Evolutionary conservation across 2,797 vertebrate species (phyloP).

Genomic region (Gambelia wislizenii): DNA sequence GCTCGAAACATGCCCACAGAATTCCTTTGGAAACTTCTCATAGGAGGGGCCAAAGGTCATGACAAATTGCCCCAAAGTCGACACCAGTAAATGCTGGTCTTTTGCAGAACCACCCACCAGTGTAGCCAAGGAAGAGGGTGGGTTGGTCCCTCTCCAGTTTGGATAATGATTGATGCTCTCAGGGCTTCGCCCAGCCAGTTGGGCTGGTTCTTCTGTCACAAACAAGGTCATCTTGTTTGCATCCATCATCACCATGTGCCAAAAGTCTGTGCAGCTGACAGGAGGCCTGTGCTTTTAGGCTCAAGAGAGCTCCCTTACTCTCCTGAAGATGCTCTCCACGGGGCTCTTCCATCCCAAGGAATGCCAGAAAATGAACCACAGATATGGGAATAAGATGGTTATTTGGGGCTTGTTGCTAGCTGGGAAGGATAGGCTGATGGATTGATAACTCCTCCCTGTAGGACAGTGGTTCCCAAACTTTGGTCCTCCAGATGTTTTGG

Average conservation of each 20-base stretch:
- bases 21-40: neutral
- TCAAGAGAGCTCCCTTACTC: neutral
- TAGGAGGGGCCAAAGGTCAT: neutral
- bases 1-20: neutral
- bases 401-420: neutral
- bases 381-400: neutral
- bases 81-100: neutral
- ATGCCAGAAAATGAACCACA: neutral
- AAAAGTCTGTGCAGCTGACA: neutral
- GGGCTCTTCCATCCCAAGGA: neutral
- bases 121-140: neutral
- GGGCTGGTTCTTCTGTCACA: conserved; percentile 20
- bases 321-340: neutral
- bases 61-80: neutral
- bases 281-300: too few relatives aligned
- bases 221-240: neutral
- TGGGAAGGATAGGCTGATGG: neutral
- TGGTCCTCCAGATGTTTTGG: too few relatives aligned
- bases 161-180: neutral
- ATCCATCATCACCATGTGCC: too few relatives aligned
- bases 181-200: neutral
- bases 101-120: neutral
- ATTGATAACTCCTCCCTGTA: neutral
- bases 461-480: too few relatives aligned
- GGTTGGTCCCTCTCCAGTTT: neutral